These are phyloP conservation scores for Meandrina meandrites DNA, from an alignment of 92 coral and sea anemone species.

Conservation along the genomic window DNA sequence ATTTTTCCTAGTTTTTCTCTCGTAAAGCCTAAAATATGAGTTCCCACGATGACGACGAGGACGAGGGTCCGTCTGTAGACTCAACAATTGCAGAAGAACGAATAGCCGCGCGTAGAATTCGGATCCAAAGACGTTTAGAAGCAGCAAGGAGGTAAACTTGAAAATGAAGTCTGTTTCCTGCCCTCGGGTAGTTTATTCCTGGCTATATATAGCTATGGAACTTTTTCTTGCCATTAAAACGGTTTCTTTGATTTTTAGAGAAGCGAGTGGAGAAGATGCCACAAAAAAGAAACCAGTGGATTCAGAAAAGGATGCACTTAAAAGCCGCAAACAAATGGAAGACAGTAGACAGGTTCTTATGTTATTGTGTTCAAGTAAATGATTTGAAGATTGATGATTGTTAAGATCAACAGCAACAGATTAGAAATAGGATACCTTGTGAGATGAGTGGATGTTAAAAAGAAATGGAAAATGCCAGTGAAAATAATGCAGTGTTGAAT, in stretches of 20 bases:
- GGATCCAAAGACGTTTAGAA: constrained; percentile 92
- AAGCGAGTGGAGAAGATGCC: constrained; percentile 95
- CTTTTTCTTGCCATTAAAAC: neutral
- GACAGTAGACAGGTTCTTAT: constrained; percentile 90
- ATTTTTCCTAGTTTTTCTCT: constrained; percentile 17
- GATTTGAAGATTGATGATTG: neutral
- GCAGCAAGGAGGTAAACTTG: constrained; percentile 88
- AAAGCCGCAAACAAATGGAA: constrained; percentile 98
- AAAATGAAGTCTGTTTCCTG: neutral
- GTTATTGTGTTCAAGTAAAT: neutral
- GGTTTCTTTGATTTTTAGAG: constrained; percentile 40
- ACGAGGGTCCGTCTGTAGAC: constrained; percentile 97
- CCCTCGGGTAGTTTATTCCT: neutral
- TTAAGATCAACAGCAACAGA: neutral
- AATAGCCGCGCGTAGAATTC: constrained; percentile 94
- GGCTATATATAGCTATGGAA: neutral
- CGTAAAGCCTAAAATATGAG: constrained; percentile 51
- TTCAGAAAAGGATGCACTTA: constrained; percentile 94
- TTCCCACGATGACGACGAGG: constrained; percentile 97
- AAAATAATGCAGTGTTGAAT: too few species aligned
- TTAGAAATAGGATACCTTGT: neutral
- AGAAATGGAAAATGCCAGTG: too few species aligned
- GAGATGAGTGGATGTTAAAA: too few species aligned
- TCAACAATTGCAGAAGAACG: constrained; percentile 93
- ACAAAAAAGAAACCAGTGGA: constrained; percentile 92